Evolutionary conservation across 2,797 vertebrate species (phyloP), one percentile per base, ranked within the genome.

Genomic region (Prionace glauca): DNA sequence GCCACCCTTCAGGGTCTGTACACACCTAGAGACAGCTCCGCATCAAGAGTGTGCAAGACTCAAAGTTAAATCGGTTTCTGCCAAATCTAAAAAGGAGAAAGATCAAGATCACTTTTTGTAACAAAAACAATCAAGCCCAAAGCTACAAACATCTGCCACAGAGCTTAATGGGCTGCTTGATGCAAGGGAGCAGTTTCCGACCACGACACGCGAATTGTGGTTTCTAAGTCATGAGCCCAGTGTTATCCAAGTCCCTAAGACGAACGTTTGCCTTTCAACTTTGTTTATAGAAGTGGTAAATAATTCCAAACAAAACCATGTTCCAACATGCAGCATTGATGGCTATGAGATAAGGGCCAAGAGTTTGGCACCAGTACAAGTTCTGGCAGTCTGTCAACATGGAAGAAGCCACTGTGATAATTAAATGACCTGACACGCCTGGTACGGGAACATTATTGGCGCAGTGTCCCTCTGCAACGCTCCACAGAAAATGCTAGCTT

Each of bases 231-330:
- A 98, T 96, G 96, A 97, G 71, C 97, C 96, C 96, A 96, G 97
- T 96, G 96, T 97, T 97, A 97, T 97, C 96, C 96, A 97, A 97
- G 97, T 97, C 96, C 97, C 96, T 96, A 95, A 96, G 97, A 96
- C 97, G 97, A 98, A 97, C 97, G 97, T 97, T 97, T 97, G 97
- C 97, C 97, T 97, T 97, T 98, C 98, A 98, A 98, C 98, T 98
- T 98, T 98, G 98, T 99, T 99, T 99, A 98, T 97, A 98, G 97
- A 97, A 97, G 97, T 97, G 98, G 97, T 97, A 98, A 98, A 98
- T 98, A 98, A 97, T 98, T 95, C 97, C 97, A 98, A 98, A 98
- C 97, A 97, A 97, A 97, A 97, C 93, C 97, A 96, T 97, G 97
- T 97, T 98, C 97, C 97, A 97, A 96, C 96, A 96, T 96, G 96